phyloP scores from a whole-genome alignment of 2,797 vertebrate genomes.

The Enteromius unitaeniatus region DNA sequence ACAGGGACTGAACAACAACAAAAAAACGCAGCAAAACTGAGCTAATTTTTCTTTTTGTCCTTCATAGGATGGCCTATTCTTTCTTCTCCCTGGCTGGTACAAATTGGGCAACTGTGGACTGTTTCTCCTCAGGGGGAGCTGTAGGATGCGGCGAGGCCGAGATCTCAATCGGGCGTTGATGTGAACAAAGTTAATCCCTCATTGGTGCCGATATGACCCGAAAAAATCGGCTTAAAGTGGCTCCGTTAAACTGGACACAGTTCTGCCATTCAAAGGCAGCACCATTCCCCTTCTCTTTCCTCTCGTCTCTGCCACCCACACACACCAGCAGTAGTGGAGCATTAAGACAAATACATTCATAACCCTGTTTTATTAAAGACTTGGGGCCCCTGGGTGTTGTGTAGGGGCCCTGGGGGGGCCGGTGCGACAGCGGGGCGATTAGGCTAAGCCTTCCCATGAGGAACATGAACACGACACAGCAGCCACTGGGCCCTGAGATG shows the following conservation, averaged over 20 bases:
- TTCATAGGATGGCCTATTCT: slow-evolving; percentile 75
- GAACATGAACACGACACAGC: slow-evolving; percentile 57
- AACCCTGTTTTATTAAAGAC: slow-evolving; percentile 78
- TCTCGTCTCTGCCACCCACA: slow-evolving; percentile 78
- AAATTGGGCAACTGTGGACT: slow-evolving; percentile 80
- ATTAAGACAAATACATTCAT: slow-evolving; percentile 86
- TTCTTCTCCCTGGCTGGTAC: slow-evolving; percentile 79
- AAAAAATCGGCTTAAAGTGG: slow-evolving; percentile 85
- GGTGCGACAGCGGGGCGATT: slow-evolving; percentile 56
- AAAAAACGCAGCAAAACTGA: slow-evolving; percentile 80
- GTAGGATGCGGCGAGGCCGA: slow-evolving; percentile 78
- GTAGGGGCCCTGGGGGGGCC: slow-evolving; percentile 63
- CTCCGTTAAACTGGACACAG: slow-evolving; percentile 83
- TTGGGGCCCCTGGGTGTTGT: slow-evolving; percentile 60
- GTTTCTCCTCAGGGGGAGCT: slow-evolving; percentile 76
- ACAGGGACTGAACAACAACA: slow-evolving; percentile 72
- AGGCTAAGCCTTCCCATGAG: slow-evolving; percentile 63
- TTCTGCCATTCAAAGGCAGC: slow-evolving; percentile 73
- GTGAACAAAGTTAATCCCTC: slow-evolving; percentile 85
- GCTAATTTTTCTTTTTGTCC: slow-evolving; percentile 84
- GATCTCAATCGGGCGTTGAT: slow-evolving; percentile 84
- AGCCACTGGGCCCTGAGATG: slow-evolving; percentile 57
- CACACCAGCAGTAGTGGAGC: slow-evolving; percentile 73
- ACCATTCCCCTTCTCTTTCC: slow-evolving; percentile 34
- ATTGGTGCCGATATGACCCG: slow-evolving; percentile 86